Conservation (phyloP, 2,797 vertebrate species). For the Sebastes iracundus region DNA sequence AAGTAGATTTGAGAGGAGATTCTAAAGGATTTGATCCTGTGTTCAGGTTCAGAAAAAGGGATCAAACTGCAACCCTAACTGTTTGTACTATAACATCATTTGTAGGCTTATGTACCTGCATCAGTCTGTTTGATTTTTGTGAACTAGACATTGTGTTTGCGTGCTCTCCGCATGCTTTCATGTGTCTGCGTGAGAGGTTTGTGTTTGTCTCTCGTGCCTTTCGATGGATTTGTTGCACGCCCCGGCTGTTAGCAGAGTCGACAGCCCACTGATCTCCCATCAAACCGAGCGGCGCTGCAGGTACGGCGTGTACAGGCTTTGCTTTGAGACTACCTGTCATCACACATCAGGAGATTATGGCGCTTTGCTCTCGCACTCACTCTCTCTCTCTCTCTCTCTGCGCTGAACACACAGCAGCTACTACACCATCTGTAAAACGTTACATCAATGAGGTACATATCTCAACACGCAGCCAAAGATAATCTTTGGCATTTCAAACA, state of each 20-base stretch:
- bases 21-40: constrained; percentile 10
- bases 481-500: constrained; percentile 70
- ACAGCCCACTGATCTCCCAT: constrained; percentile 80
- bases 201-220: constrained; percentile 54
- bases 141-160: constrained; percentile 5
- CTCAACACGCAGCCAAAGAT: constrained; percentile 60
- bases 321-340: constrained; percentile 81
- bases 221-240: constrained; percentile 60
- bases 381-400: constrained; percentile 1
- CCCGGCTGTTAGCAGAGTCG: constrained; percentile 70
- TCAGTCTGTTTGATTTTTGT: neutral
- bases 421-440: constrained; percentile 74
- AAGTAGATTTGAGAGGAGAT: constrained; percentile 3
- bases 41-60: neutral
- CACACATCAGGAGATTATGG: constrained; percentile 69
- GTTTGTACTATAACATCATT: neutral
- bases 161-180: constrained; percentile 33
- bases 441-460: constrained; percentile 71
- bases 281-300: constrained; percentile 72
- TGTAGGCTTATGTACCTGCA: constrained; percentile 9
- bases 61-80: neutral
- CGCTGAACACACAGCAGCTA: constrained; percentile 50
- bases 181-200: constrained; percentile 51
- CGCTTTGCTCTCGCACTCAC: constrained; percentile 46
- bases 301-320: constrained; percentile 70